Evolutionary conservation across 2,888 invertebrate species (phyloP).

Genomic region (Sinhomidia bicolor): DNA sequence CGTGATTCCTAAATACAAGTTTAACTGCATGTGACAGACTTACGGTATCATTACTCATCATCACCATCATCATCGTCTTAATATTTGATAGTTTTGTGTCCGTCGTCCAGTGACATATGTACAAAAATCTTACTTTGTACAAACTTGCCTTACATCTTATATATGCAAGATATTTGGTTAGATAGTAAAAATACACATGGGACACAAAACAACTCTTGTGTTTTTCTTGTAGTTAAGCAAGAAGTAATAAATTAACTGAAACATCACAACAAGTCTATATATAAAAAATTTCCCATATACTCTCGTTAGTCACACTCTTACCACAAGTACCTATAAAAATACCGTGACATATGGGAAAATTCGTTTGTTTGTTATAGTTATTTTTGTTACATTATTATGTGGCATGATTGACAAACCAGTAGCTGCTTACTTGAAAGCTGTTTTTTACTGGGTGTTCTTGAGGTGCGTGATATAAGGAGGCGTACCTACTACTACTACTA

Average conservation of each 20-base stretch:
- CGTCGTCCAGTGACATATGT: too few species aligned
- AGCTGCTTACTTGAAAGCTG: constrained; percentile 38
- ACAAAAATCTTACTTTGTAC: too few species aligned
- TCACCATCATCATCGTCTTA: too few species aligned
- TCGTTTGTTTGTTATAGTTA: constrained; percentile 5
- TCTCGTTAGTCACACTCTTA: not conserved
- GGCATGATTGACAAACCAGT: constrained; percentile 41
- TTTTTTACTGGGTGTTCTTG: constrained; percentile 42
- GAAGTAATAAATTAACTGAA: constrained; percentile 9
- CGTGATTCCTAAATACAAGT: too few species aligned
- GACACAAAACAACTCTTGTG: constrained; percentile 39
- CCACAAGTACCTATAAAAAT: constrained; percentile 18
- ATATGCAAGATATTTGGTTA: too few species aligned
- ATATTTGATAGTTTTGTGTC: too few species aligned
- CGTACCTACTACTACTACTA: too few species aligned
- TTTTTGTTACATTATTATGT: constrained; percentile 18
- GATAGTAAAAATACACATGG: constrained; percentile 24
- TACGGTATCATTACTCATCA: too few species aligned
- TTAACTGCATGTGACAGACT: too few species aligned
- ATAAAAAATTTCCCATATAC: not conserved
- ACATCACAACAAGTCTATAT: constrained; percentile 14
- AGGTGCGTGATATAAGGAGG: constrained; percentile 4
- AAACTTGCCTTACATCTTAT: too few species aligned
- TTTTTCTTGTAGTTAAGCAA: constrained; percentile 41
- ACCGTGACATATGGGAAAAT: constrained; percentile 22